Conservation (phyloP, 2,888 invertebrate species). For the Acanthosepion esculentum region DNA sequence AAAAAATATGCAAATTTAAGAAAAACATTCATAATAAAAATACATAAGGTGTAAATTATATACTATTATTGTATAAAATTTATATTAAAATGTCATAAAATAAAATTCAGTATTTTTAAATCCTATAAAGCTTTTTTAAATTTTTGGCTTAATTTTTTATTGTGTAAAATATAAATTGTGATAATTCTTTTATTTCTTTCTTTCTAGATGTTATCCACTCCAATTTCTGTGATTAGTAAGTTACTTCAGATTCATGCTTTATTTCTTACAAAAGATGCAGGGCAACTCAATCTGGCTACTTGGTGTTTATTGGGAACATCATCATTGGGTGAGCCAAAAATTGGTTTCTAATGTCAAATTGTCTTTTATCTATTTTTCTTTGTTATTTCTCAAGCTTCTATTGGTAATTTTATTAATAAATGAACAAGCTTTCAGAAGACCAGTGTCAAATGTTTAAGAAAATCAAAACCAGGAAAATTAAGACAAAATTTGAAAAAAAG, state of each 20-base stretch:
- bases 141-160: not conserved
- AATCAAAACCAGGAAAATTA: too few relatives aligned
- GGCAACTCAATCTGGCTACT: constrained; percentile 59
- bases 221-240: constrained; percentile 61
- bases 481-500: too few relatives aligned
- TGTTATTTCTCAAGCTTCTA: too few relatives aligned
- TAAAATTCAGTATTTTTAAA: not conserved
- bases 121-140: not conserved
- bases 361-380: too few relatives aligned
- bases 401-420: too few relatives aligned
- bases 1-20: too few relatives aligned
- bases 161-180: constrained; percentile 54
- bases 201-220: constrained; percentile 58
- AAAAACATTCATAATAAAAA: too few relatives aligned
- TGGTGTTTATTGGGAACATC: constrained; percentile 62
- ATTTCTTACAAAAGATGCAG: constrained; percentile 59
- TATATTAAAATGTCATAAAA: not conserved
- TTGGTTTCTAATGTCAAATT: not conserved
- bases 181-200: constrained; percentile 51
- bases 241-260: constrained; percentile 60
- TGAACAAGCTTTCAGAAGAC: too few relatives aligned
- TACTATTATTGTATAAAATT: too few relatives aligned
- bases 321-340: constrained; percentile 58
- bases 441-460: too few relatives aligned
- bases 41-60: too few relatives aligned